phyloP scores from a whole-genome alignment of 2,113 vertebrate genomes.

The Phaetusa simplex region DNA sequence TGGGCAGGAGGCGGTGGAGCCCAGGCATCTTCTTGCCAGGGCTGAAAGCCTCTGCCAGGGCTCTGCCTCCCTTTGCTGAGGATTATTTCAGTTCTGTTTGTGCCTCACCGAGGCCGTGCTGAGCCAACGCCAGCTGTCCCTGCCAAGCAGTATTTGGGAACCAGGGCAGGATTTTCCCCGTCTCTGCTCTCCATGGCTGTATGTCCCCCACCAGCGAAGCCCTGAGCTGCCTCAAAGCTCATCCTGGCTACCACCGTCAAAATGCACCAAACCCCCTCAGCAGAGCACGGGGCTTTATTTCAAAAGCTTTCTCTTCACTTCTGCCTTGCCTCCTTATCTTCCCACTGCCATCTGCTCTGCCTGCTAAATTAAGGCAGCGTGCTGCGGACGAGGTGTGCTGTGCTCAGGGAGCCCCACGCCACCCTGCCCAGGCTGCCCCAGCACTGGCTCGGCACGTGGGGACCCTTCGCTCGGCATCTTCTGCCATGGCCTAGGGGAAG shows the following conservation, averaged over 20 bases:
- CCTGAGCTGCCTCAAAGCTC: not conserved
- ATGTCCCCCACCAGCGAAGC: not conserved
- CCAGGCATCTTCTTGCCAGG: not conserved
- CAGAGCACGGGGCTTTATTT: not conserved
- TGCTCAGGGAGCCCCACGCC: not conserved
- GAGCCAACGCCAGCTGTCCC: not conserved
- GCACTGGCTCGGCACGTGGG: rapidly evolving
- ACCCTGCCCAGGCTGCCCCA: not conserved
- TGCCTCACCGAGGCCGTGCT: not conserved
- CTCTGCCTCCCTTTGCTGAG: not conserved
- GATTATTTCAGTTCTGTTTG: not conserved
- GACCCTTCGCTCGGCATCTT: not conserved
- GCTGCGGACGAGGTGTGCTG: not conserved
- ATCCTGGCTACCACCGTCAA: not conserved
- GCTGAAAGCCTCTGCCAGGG: not conserved
- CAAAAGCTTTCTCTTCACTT: not conserved
- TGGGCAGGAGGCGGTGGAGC: not conserved
- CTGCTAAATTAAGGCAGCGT: constrained; percentile 40
- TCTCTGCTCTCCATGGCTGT: not conserved
- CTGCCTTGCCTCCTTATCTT: constrained; percentile 32
- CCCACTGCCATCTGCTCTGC: constrained; percentile 57
- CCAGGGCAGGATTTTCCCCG: not conserved
- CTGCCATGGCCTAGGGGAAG: not conserved
- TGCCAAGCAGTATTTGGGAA: not conserved
- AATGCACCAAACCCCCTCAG: not conserved